A percentile compares a stretch with the other conserved stretches of the same genome.
These are phyloP conservation scores for Ispidina picta DNA, from an alignment of 2,797 vertebrate species.

Conservation along the genomic window DNA sequence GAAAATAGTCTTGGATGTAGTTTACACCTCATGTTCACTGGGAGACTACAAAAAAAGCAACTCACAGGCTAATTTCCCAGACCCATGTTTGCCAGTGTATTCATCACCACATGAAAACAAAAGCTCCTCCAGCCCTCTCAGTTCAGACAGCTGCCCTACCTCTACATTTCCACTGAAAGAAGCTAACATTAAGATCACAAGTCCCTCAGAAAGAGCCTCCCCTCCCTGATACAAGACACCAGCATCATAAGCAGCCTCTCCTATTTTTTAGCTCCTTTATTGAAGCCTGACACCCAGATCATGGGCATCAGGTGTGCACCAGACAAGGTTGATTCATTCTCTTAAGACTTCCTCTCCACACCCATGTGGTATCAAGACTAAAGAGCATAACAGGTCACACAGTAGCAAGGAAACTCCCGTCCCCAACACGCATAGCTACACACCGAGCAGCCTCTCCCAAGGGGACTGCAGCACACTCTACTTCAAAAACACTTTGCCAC, in stretches of 20 bases:
- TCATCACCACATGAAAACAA: not conserved
- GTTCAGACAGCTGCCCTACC: not conserved
- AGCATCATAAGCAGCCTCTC: not conserved
- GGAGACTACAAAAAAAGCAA: not conserved
- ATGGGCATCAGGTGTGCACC: not conserved
- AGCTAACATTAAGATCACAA: not conserved
- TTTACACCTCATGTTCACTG: not conserved
- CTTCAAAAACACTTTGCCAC: not conserved
- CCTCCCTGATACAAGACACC: not conserved
- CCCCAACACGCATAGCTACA: fast-evolving
- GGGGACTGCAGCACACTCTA: not conserved
- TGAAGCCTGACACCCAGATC: not conserved
- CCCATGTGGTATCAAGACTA: fast-evolving
- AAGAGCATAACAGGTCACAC: not conserved
- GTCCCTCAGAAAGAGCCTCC: not conserved
- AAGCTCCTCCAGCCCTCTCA: not conserved
- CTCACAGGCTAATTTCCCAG: not conserved
- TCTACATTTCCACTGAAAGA: not conserved
- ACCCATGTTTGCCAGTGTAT: not conserved
- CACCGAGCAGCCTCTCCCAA: not conserved
- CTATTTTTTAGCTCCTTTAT: not conserved
- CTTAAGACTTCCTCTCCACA: not conserved
- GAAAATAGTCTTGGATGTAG: not conserved
- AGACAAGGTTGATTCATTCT: not conserved
- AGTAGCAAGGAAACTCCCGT: not conserved